Percentiles rank a stretch among this genome's conserved stretches.
These are phyloP conservation scores for Chamaedrilus cognettii DNA, from an alignment of 2,888 invertebrate genomes.

Conservation along the genomic window DNA sequence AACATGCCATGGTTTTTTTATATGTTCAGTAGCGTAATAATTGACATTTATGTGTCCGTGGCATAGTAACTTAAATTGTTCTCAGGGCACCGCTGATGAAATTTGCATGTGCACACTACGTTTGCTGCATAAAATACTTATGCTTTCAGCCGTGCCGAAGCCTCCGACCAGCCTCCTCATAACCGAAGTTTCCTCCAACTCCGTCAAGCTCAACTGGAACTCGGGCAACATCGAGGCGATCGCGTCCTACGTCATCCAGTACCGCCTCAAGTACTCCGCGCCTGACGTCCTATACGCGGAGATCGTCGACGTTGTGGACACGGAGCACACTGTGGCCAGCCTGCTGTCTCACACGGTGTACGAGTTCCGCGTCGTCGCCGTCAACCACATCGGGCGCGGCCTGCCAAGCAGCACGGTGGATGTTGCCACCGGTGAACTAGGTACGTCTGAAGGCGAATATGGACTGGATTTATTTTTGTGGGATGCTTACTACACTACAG, in stretches of 20 bases:
- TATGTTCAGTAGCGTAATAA: too few species aligned
- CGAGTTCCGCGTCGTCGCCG: slow-evolving; percentile 93
- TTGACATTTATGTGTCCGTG: too few species aligned
- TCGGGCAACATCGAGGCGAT: slow-evolving; percentile 69
- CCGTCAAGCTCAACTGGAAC: slow-evolving; percentile 87
- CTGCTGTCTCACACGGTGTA: slow-evolving; percentile 94
- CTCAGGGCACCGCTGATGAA: too few species aligned
- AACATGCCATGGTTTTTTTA: too few species aligned
- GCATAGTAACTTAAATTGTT: too few species aligned
- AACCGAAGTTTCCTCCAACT: slow-evolving; percentile 91
- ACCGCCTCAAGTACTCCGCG: slow-evolving; percentile 68
- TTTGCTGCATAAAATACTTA: too few species aligned
- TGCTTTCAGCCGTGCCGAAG: slow-evolving; percentile 90
- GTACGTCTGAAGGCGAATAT: slow-evolving; percentile 14
- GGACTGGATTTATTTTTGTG: too few species aligned
- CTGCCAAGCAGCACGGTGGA: slow-evolving; percentile 84
- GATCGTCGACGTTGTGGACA: slow-evolving; percentile 89
- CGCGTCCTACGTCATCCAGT: slow-evolving; percentile 95
- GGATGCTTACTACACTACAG: too few species aligned
- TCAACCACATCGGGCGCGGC: slow-evolving; percentile 92
- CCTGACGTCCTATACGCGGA: slow-evolving; percentile 69
- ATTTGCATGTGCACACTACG: too few species aligned
- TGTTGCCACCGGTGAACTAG: slow-evolving; percentile 89
- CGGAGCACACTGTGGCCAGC: slow-evolving; percentile 79
- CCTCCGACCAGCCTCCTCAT: slow-evolving; percentile 87